Conservation (phyloP, 2,888 invertebrate species). For the Didymodactylos carnosus region DNA sequence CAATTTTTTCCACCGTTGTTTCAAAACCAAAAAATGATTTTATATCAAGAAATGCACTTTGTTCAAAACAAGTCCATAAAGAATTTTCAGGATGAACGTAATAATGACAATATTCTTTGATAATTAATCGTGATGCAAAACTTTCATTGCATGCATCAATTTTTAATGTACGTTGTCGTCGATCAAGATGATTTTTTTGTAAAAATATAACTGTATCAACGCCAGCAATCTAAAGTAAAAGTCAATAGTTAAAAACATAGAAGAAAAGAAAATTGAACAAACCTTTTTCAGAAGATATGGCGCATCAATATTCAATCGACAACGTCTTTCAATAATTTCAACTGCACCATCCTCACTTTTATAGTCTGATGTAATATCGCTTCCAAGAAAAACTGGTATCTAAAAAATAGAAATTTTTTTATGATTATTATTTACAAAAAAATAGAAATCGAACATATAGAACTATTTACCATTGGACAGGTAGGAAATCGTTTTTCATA, state of each 20-base stretch:
- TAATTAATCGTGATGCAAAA: conserved; percentile 58
- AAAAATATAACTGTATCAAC: conserved; percentile 73
- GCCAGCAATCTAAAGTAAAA: conserved; percentile 70
- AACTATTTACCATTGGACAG: conserved; percentile 71
- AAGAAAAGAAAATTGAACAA: too few relatives aligned
- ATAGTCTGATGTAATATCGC: conserved; percentile 56
- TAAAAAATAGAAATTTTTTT: too few relatives aligned
- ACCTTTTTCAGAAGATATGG: conserved; percentile 83
- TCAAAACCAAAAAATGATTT: conserved; percentile 86
- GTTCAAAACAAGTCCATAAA: conserved; percentile 88
- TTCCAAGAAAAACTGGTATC: conserved; percentile 80
- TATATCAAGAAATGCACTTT: conserved; percentile 69
- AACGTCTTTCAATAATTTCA: conserved; percentile 59
- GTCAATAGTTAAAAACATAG: too few relatives aligned
- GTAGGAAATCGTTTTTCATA: conserved; percentile 78
- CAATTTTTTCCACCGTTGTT: conserved; percentile 74
- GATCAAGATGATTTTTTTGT: conserved; percentile 66
- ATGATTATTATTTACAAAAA: too few relatives aligned
- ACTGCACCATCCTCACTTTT: conserved; percentile 56
- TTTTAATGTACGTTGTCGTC: conserved; percentile 53
- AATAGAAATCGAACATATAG: too few relatives aligned
- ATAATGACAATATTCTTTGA: conserved; percentile 68
- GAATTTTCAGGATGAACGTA: conserved; percentile 75
- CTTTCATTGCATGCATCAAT: conserved; percentile 82
- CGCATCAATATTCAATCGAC: conserved; percentile 72